A percentile compares a stretch with the other conserved stretches of the same genome.
Evolutionary conservation across 2,113 vertebrate species (phyloP).

Genomic region (Thamnaconus septentrionalis): DNA sequence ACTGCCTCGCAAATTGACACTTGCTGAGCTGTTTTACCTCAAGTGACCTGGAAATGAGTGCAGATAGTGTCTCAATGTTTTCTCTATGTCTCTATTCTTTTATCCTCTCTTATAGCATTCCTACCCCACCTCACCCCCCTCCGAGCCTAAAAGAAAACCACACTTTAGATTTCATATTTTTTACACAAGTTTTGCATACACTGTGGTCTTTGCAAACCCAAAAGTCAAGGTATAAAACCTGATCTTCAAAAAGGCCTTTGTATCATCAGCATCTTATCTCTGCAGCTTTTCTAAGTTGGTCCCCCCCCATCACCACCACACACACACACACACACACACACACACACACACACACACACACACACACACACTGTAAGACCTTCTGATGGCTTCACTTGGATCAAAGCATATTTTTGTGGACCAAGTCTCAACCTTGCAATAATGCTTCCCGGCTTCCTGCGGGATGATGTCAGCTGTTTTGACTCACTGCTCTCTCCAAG

Average conservation of each 20-base stretch:
- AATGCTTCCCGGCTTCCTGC: conserved; percentile 35
- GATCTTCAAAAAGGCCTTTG: background rate
- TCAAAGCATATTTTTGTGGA: conserved; percentile 57
- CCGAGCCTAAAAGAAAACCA: background rate
- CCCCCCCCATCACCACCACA: background rate
- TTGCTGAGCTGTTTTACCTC: background rate
- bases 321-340: too few species aligned
- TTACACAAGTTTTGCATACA: background rate
- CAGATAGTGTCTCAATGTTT: background rate
- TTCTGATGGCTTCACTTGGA: conserved; percentile 11
- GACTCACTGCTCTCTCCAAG: conserved; percentile 26
- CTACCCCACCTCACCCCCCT: background rate
- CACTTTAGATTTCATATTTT: background rate
- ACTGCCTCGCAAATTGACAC: too few species aligned
- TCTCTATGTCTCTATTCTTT: background rate
- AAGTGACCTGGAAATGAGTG: too few species aligned
- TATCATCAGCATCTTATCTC: background rate
- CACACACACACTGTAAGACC: conserved; percentile 15
- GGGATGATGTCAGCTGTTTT: conserved; percentile 62
- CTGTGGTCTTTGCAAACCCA: background rate
- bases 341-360: too few species aligned
- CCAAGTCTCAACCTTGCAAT: conserved; percentile 44
- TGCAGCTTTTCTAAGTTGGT: background rate
- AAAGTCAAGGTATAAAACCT: background rate
- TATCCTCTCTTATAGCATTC: too few species aligned